phyloP scores from a whole-genome alignment of 2,888 invertebrate species.

The Subacronicta megacephala region DNA sequence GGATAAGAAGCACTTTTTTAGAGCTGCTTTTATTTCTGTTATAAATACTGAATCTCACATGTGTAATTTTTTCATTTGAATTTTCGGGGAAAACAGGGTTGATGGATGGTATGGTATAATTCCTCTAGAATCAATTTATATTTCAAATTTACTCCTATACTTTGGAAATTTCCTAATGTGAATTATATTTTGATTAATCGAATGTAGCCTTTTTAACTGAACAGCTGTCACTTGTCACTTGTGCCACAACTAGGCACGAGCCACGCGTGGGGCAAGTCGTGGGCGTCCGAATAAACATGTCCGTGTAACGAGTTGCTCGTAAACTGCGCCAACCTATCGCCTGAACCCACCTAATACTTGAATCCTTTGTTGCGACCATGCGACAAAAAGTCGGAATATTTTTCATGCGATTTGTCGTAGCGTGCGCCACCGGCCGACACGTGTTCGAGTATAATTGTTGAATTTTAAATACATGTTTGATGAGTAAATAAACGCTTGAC shows the following conservation, averaged over 20 bases:
- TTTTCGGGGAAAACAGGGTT: too few relatives aligned
- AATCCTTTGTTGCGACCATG: conserved; percentile 42
- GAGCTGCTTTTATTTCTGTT: neutral
- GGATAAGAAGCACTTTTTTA: conserved; percentile 33
- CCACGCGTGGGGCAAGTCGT: conserved; percentile 80
- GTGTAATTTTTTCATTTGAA: neutral
- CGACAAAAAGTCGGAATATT: conserved; percentile 29
- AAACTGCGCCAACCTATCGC: conserved; percentile 72
- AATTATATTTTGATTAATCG: too few relatives aligned
- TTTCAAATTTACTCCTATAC: too few relatives aligned
- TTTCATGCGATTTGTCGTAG: conserved; percentile 31
- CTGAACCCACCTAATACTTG: conserved; percentile 46
- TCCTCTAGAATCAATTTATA: too few relatives aligned
- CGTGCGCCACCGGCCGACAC: conserved; percentile 5
- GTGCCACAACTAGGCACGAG: conserved; percentile 72
- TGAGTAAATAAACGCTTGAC: conserved; percentile 2
- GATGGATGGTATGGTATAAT: too few relatives aligned
- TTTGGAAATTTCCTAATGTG: too few relatives aligned
- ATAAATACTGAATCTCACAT: too few relatives aligned
- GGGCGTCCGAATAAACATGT: conserved; percentile 85
- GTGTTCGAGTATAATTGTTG: conserved; percentile 34
- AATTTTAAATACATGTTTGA: conserved; percentile 16
- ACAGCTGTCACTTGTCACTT: conserved; percentile 59
- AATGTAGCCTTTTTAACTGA: too few relatives aligned
- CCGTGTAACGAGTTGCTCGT: conserved; percentile 75